Base-by-base conservation (phyloP, 2,888 invertebrate species). In the Orthonevra nobilis region DNA sequence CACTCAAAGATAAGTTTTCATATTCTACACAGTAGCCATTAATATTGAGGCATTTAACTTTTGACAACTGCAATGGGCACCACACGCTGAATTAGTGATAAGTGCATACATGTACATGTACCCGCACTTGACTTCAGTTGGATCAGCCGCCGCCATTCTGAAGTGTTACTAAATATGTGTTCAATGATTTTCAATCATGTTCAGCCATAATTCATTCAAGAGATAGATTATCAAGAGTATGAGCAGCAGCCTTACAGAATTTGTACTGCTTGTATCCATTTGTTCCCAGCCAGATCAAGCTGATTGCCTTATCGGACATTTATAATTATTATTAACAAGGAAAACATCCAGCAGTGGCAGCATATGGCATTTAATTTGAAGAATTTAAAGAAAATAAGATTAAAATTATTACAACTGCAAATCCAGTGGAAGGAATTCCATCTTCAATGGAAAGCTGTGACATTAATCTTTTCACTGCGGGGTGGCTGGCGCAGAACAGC, bases 41-140 rank as follows among this genome's bases (percentile, higher is more conserved):
- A 83, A 83, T 83, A 82, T 73, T 81, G 61, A 56, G 74, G 75
- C 82, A 82, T 83, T 83, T 83, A 83, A 83, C 81, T 82, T 82
- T 82, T 83, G 83, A 83, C 83, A 83, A 82, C 82, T 72, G 32
- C 81, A 82, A 83, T 83, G 81, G 81, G 74, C 50, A 50, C 64
- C 68, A 34, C 82, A 36, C 42, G 58, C 56, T 69, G 69, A 66
- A 56, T 73, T 68, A 61, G 66, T 79, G 73, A 73, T 79, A 79
- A 79, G 79, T 73, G 73, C 54, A 46, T 66, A 42, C 40, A 30
- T 30, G 52, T 36, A 42, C 42, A 38, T 15, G 26, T 40, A 10
- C 38, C 23, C 44, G 28, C 64, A 38, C n/a, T n/a, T n/a, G n/a
- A n/a, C n/a, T n/a, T n/a, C n/a, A n/a, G n/a, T n/a, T n/a, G n/a